These are phyloP conservation scores for Trachelipus rathkii DNA, from an alignment of 1,140 invertebrate genomes.

Conservation along the genomic window DNA sequence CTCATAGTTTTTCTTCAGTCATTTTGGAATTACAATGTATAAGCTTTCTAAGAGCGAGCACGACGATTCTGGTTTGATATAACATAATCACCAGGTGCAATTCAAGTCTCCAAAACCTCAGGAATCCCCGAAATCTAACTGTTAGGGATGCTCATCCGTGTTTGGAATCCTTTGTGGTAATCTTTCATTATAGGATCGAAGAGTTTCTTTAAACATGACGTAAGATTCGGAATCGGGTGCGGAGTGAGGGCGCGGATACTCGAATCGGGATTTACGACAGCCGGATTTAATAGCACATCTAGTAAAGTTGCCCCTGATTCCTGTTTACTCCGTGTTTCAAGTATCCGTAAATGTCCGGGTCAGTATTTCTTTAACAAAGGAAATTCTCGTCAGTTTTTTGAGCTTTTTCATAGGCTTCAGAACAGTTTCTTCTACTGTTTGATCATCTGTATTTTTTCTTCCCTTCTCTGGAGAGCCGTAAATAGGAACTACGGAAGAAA, in stretches of 20 bases:
- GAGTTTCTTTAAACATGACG: slow-evolving; percentile 68
- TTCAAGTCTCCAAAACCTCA: slow-evolving; percentile 58
- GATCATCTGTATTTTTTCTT: slow-evolving; percentile 19
- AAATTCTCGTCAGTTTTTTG: slow-evolving; percentile 76
- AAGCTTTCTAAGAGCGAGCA: slow-evolving; percentile 67
- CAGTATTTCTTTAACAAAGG: slow-evolving; percentile 90
- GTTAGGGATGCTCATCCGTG: slow-evolving; percentile 56
- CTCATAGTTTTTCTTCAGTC: slow-evolving; percentile 47
- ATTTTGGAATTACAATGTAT: slow-evolving; percentile 59
- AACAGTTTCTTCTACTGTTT: slow-evolving; percentile 45
- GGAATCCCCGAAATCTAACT: slow-evolving; percentile 55
- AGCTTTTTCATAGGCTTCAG: slow-evolving; percentile 51
- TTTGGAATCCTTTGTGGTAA: slow-evolving; percentile 52
- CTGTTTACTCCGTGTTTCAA: slow-evolving; percentile 84
- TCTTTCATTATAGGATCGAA: slow-evolving; percentile 72
- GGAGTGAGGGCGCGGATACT: slow-evolving; percentile 37
- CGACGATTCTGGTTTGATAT: slow-evolving; percentile 70
- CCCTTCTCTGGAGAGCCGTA: slow-evolving; percentile 37
- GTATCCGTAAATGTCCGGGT: slow-evolving; percentile 79
- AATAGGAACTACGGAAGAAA: slow-evolving; percentile 22
- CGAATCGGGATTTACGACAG: slow-evolving; percentile 46
- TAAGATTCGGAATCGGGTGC: slow-evolving; percentile 80
- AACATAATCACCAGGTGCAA: slow-evolving; percentile 69
- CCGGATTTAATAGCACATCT: slow-evolving; percentile 87
- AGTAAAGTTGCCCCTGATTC: slow-evolving; percentile 76